Conservation (phyloP, 1,140 invertebrate genomes). For the Carcinoscorpius rotundicauda region DNA sequence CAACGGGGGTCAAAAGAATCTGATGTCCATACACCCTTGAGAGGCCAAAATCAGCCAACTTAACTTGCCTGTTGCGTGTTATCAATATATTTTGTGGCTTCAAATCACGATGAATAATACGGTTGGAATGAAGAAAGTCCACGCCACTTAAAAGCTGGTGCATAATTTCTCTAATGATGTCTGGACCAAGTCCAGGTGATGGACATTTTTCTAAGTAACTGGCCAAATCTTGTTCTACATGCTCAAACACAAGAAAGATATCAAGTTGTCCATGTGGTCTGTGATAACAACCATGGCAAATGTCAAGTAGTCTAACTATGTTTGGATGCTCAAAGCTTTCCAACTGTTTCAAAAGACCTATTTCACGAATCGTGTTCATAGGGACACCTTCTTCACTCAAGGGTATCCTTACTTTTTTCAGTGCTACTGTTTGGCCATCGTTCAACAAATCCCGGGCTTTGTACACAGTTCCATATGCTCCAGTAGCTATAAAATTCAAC, state of each 20-base stretch:
- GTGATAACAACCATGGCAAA: slow-evolving; percentile 63
- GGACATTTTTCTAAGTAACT: slow-evolving; percentile 62
- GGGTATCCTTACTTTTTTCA: slow-evolving; percentile 79
- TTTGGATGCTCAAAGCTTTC: slow-evolving; percentile 79
- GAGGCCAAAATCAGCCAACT: slow-evolving; percentile 93
- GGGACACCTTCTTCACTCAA: slow-evolving; percentile 80
- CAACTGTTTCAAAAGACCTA: slow-evolving; percentile 73
- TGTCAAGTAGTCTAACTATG: slow-evolving; percentile 84
- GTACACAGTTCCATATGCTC: slow-evolving; percentile 88
- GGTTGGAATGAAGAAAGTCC: slow-evolving; percentile 85
- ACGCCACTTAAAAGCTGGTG: slow-evolving; percentile 81
- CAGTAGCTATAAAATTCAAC: slow-evolving; percentile 37
- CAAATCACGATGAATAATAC: slow-evolving; percentile 80
- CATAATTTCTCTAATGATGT: slow-evolving; percentile 62
- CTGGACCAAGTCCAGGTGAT: slow-evolving; percentile 49
- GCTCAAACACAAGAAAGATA: slow-evolving; percentile 93
- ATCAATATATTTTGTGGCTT: slow-evolving; percentile 95
- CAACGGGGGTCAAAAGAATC: slow-evolving; percentile 87
- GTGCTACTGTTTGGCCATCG: slow-evolving; percentile 63
- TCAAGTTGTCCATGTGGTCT: slow-evolving; percentile 56
- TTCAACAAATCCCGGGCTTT: slow-evolving; percentile 67
- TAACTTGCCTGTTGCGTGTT: slow-evolving; percentile 64
- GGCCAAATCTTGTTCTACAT: slow-evolving; percentile 78
- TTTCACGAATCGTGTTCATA: slow-evolving; percentile 76
- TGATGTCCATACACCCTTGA: slow-evolving; percentile 88